These are phyloP conservation scores for Apteryx owenii DNA, from an alignment of 2,113 vertebrate genomes.

Conservation along the genomic window DNA sequence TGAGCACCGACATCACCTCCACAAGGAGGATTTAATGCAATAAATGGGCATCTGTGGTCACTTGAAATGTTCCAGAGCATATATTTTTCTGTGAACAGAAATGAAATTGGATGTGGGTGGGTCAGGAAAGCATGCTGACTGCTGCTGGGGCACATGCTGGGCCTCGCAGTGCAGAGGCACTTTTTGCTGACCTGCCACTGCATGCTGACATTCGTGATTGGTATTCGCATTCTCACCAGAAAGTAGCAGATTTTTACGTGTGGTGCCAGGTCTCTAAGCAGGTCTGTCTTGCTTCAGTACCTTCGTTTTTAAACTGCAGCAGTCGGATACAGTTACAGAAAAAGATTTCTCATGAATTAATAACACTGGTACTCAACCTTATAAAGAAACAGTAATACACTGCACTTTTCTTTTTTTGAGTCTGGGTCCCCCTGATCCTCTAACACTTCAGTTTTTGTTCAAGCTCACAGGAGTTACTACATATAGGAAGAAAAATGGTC, in stretches of 20 bases:
- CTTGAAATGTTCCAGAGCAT: background rate
- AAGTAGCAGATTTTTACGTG: conserved; percentile 30
- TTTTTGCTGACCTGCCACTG: conserved; percentile 6
- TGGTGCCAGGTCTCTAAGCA: conserved; percentile 32
- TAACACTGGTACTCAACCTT: background rate
- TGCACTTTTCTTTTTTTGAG: background rate
- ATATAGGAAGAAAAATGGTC: background rate
- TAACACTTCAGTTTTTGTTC: background rate
- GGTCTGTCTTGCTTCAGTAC: conserved; percentile 34
- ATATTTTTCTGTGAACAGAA: background rate
- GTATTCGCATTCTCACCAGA: conserved; percentile 46
- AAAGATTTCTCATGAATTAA: conserved; percentile 5
- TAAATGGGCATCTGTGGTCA: background rate
- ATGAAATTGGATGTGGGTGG: background rate
- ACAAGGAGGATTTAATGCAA: background rate
- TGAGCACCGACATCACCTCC: rapidly evolving
- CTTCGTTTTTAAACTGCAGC: conserved; percentile 18
- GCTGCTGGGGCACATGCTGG: background rate
- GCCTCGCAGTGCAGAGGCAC: background rate
- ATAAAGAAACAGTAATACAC: background rate
- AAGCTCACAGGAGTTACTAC: background rate
- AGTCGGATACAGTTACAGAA: background rate
- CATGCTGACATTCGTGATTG: background rate
- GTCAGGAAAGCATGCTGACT: background rate
- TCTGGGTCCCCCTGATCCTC: background rate